A percentile compares a stretch with the other conserved stretches of the same genome.
Conservation (phyloP, 2,113 vertebrate species). For the Grus americana region DNA sequence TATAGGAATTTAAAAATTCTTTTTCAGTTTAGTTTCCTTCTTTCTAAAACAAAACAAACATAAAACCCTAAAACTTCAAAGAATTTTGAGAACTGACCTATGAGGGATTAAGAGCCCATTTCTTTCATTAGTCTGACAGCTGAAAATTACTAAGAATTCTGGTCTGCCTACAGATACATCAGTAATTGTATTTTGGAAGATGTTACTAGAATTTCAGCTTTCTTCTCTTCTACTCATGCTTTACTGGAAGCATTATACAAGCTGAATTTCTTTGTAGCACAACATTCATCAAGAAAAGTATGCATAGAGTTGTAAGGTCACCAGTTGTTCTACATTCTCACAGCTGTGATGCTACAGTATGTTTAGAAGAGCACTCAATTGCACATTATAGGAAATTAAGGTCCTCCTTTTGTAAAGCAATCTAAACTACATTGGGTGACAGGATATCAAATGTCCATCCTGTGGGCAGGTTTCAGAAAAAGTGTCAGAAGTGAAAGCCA, state of each 20-base stretch:
- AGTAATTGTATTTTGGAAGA: neutral
- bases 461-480: neutral
- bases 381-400: neutral
- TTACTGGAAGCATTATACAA: neutral
- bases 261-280: neutral
- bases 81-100: neutral
- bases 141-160: neutral
- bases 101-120: neutral
- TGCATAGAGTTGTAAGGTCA: neutral
- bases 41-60: neutral
- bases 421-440: neutral
- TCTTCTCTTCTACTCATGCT: neutral
- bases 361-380: neutral
- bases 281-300: neutral
- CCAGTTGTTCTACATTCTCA: neutral
- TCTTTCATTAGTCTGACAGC: neutral
- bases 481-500: neutral
- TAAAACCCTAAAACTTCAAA: neutral
- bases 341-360: neutral
- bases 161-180: neutral
- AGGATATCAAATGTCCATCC: neutral
- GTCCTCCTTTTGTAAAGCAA: neutral
- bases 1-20: neutral
- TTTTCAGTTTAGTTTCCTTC: neutral
- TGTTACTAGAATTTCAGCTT: neutral